phyloP scores from a whole-genome alignment of 2,888 invertebrate species.

The Theodoxus fluviatilis region DNA sequence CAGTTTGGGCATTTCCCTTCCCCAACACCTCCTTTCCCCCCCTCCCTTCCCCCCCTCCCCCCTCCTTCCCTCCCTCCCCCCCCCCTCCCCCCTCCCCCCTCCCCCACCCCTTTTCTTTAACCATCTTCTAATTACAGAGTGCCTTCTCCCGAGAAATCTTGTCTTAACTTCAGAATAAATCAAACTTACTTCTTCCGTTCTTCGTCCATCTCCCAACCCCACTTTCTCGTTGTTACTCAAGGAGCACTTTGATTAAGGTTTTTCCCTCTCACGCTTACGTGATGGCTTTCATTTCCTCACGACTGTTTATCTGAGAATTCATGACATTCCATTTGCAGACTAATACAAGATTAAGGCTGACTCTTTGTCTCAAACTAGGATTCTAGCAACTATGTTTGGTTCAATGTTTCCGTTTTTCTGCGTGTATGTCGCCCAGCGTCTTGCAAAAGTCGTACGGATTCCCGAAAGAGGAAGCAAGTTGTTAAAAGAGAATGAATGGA shows the following conservation, averaged over 20 bases:
- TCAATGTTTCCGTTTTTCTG: no score
- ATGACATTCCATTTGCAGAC: no score
- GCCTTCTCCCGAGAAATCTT: background rate
- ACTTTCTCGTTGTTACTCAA: background rate
- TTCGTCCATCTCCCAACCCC: background rate
- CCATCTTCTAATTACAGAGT: background rate
- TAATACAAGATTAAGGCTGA: no score
- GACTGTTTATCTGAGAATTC: no score
- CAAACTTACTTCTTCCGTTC: background rate
- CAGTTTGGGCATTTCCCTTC: background rate
- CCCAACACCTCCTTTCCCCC: background rate
- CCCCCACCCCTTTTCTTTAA: background rate
- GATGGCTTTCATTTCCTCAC: conserved; percentile 5
- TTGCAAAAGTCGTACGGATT: no score
- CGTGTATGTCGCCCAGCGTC: no score
- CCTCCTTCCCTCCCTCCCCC: conserved; percentile 17
- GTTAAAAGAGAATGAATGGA: no score
- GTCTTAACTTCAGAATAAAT: background rate
- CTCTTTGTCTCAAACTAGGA: no score
- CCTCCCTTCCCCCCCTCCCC: conserved; percentile 16
- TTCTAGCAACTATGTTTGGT: no score
- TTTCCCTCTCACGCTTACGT: background rate
- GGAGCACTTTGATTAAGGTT: no score
- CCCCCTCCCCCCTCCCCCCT: background rate
- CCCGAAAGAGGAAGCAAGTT: no score